Evolutionary conservation across 2,888 invertebrate species (phyloP), one percentile per base, ranked within the genome.

Genomic region (Drosophila meridiana): DNA sequence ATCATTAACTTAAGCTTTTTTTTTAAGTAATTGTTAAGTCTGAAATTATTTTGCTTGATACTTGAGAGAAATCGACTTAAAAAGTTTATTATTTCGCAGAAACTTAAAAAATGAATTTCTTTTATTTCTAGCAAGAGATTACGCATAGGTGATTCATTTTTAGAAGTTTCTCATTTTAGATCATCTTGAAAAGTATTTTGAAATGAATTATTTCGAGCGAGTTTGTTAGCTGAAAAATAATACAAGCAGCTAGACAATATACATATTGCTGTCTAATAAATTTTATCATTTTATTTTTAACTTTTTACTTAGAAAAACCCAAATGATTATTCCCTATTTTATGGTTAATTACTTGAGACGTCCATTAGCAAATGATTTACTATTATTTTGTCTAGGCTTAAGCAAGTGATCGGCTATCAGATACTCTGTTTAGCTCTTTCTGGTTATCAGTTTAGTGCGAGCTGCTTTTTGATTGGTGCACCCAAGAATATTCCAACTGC

Each of bases 191-290:
- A n/a, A 30, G 38, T 59, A 11, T 11, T 13, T 47, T 38, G 11
- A 32, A 11, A 38, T 58, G 1, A 48, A 36, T 26, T 67, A 26
- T 32, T 50, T 13, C 13, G 53, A 50, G 26, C 9, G 20, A 28
- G 34, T 26, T 65, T 30, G 26, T 5, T 7, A 28, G 9, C n/a
- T 62, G 30, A n/a, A 63, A 48, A 56, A 28, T 61, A 13, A 38
- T 32, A 32, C 30, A n/a, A 58, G 32, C 48, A 62, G 48, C 40
- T 32, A 40, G 36, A 20, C 32, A 45, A 14, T 14, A 40, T 32
- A 14, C 13, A 36, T 32, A 38, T 9, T 50, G 36, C 53, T 77
- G 73, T 53, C 64, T 9, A 42, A 61, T 65, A 61, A 77, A 76
- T 28, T 32, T 56, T 20, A 55, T 47, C 32, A 43, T n/a, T 20